These are phyloP conservation scores for Amphiprion ocellaris DNA, from an alignment of 2,113 vertebrate species.

Conservation along the genomic window DNA sequence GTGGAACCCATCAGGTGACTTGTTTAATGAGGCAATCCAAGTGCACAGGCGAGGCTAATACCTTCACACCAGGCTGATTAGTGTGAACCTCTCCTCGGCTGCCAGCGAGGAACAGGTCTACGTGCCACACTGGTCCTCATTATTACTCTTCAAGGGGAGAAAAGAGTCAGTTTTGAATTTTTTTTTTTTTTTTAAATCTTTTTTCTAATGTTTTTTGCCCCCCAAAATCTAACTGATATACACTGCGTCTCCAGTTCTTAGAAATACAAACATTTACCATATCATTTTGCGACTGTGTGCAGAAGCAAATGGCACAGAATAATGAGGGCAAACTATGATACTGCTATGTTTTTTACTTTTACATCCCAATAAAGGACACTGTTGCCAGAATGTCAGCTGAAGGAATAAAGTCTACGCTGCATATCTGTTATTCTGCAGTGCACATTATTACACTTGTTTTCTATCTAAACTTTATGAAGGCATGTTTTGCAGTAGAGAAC, in stretches of 20 bases:
- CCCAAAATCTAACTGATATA: conserved; percentile 8
- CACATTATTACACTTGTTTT: neutral
- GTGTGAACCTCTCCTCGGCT: conserved; percentile 76
- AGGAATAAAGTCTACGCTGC: too few species aligned
- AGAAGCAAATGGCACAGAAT: neutral
- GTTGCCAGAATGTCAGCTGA: too few species aligned
- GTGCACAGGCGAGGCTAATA: conserved; percentile 74
- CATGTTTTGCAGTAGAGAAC: neutral
- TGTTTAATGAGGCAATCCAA: conserved; percentile 76
- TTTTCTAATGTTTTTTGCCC: neutral
- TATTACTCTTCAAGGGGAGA: conserved; percentile 66
- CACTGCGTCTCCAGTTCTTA: neutral
- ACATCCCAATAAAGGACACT: too few species aligned
- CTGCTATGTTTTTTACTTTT: too few species aligned
- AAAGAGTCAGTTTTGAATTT: neutral
- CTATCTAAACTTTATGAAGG: neutral
- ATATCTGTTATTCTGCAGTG: too few species aligned
- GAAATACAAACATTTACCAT: neutral
- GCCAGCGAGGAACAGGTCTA: conserved; percentile 55
- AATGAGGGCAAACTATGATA: too few species aligned
- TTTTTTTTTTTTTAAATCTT: neutral
- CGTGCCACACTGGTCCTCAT: conserved; percentile 74
- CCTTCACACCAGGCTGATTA: conserved; percentile 83
- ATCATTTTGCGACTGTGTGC: neutral
- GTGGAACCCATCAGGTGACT: conserved; percentile 64